A percentile compares a stretch with the other conserved stretches of the same genome.
Conservation (phyloP, 2,113 vertebrate genomes). For the Colossoma macropomum region DNA sequence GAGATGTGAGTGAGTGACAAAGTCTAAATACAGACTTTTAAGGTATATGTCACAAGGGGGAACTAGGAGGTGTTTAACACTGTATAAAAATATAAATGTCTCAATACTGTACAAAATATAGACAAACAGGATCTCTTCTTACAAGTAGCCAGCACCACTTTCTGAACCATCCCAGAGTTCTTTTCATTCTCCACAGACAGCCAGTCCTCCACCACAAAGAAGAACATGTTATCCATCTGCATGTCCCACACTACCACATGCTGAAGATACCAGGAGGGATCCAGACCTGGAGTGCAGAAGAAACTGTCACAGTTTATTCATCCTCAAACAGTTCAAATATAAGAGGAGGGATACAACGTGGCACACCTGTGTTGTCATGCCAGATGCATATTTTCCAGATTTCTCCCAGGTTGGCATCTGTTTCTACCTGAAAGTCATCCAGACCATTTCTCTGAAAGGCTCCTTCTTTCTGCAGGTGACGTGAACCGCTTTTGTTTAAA, state of each 20-base stretch:
- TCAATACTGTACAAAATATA: no score
- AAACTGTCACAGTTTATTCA: neutral
- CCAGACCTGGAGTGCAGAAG: conserved; percentile 70
- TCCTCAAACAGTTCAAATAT: neutral
- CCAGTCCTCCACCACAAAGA: conserved; percentile 83
- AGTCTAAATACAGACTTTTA: no score
- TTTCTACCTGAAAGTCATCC: conserved; percentile 83
- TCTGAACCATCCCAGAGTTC: conserved; percentile 78
- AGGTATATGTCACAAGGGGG: no score
- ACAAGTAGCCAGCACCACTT: conserved; percentile 81
- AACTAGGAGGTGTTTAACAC: no score
- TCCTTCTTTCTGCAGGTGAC: conserved; percentile 77
- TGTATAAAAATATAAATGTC: no score
- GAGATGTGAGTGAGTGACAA: no score
- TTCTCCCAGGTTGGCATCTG: conserved; percentile 76
- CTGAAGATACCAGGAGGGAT: conserved; percentile 81
- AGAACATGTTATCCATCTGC: conserved; percentile 80
- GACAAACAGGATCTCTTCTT: conserved; percentile 47
- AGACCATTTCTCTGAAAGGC: conserved; percentile 77
- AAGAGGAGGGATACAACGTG: neutral
- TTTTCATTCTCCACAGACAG: conserved; percentile 81
- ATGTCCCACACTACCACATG: conserved; percentile 82
- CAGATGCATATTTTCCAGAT: conserved; percentile 84
- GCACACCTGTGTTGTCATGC: conserved; percentile 84
- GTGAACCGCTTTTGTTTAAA: conserved; percentile 78